Evolutionary conservation across 2,888 invertebrate species (phyloP), one percentile per base, ranked within the genome.

Genomic region (Penaeus monodon): DNA sequence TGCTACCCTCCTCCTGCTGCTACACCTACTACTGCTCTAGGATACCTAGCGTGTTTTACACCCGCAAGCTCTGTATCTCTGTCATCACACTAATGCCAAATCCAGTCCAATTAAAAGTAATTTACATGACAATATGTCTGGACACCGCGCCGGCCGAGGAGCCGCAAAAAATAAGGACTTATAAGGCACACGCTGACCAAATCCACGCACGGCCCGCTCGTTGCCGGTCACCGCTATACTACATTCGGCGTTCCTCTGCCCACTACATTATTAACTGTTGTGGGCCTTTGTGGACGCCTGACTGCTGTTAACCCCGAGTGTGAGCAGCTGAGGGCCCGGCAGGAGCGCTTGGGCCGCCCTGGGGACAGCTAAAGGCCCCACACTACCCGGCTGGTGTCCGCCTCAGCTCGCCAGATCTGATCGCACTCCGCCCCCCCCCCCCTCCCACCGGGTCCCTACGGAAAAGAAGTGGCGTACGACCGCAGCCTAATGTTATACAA

Each of bases 101-200:
- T 76, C 85, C 85, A 85, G 80, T 85, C 81, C 85, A 85, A 85
- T 85, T 85, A 85, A 85, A 81, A 81, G 81, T 81, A 80, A 85
- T 85, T 85, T 85, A 85, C 85, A 85, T 85, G 85, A 85, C 85
- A 85, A 85, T 85, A 85, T 85, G 81, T 85, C 85, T 85, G 85
- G 85, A 81, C 77, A 73, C 85, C 80, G 79, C 85, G 85, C 38
- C 85, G 80, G 80, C 64, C 84, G 44, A 80, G 74, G 81, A 33
- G 7, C 17, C 74, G 57, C 81, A 85, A 85, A 85, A 85, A 85
- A 85, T 76, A 85, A 85, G 81, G 76, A 81, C 85, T 80, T 85
- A 85, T 85, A 85, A 76, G 85, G 85, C n/a, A 73, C 65, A 64
- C 65, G 49, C 73, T 83, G 76, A 83, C 83, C 83, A 83, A 83